Conservation (phyloP, 2,888 invertebrate genomes). For the Melinaea marsaeus region DNA sequence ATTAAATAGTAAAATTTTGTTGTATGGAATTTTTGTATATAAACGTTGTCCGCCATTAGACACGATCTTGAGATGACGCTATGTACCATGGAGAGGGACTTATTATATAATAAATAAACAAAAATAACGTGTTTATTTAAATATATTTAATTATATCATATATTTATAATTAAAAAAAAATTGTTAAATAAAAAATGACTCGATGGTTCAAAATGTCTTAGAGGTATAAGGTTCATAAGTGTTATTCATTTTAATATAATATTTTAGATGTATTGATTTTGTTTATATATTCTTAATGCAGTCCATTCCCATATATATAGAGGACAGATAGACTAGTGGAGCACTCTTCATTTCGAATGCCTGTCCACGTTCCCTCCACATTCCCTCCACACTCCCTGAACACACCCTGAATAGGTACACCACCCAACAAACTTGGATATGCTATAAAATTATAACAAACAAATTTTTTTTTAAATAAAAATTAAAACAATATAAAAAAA, state of each 20-base stretch:
- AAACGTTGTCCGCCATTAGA: conserved; percentile 65
- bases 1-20: not conserved
- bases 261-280: not conserved
- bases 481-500: too few species aligned
- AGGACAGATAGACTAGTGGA: conserved; percentile 67
- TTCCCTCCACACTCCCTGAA: conserved; percentile 52
- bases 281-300: conserved; percentile 13
- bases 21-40: conserved; percentile 67
- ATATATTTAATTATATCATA: not conserved
- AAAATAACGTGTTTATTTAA: not conserved
- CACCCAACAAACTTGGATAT: conserved; percentile 19
- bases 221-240: too few species aligned
- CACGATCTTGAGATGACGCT: conserved; percentile 43
- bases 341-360: conserved; percentile 78
- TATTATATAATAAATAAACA: not conserved
- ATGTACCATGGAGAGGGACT: conserved; percentile 38
- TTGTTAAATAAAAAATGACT: too few species aligned
- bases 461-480: too few species aligned
- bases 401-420: conserved; percentile 12
- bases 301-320: conserved; percentile 46
- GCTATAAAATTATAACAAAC: conserved; percentile 11
- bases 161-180: not conserved
- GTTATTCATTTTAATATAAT: not conserved
- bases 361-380: conserved; percentile 65
- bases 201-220: too few species aligned